Percentiles rank a stretch among this genome's conserved stretches.
These are phyloP conservation scores for Tapirus terrestris DNA, from an alignment of 2,113 vertebrate genomes.

Conservation along the genomic window DNA sequence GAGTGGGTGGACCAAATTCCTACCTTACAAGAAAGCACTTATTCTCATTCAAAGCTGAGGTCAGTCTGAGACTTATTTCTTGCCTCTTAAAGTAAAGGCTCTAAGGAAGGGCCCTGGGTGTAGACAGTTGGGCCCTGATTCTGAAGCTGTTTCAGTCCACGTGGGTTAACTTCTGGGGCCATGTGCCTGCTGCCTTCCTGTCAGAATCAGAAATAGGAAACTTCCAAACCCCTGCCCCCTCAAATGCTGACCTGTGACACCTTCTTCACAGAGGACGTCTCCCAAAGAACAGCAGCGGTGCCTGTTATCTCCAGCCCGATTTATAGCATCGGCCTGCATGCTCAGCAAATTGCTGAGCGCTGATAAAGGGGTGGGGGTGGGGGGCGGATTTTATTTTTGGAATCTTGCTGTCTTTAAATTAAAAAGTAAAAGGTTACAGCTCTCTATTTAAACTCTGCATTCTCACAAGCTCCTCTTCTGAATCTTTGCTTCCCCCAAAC, in stretches of 20 bases:
- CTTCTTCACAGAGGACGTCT: neutral
- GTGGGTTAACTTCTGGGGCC: neutral
- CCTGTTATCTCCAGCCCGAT: neutral
- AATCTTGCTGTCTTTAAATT: neutral
- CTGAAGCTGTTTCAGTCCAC: neutral
- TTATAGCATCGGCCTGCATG: fast-evolving
- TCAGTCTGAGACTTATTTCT: neutral
- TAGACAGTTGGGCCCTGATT: neutral
- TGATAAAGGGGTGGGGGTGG: neutral
- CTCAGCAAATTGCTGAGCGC: no score
- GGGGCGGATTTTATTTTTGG: neutral
- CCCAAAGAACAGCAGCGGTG: neutral
- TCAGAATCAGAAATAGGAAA: neutral
- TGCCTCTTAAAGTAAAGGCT: neutral
- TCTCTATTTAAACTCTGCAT: neutral
- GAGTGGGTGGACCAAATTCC: neutral
- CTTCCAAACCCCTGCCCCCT: neutral
- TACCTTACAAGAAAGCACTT: neutral
- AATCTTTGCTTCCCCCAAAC: neutral
- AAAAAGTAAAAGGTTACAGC: neutral
- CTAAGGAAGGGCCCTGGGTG: neutral
- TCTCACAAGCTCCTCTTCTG: neutral
- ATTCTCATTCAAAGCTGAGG: neutral
- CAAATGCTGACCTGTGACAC: neutral
- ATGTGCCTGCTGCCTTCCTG: neutral